Evolutionary conservation across 2,888 invertebrate species (phyloP).

Genomic region (Drosophila longiperda): DNA sequence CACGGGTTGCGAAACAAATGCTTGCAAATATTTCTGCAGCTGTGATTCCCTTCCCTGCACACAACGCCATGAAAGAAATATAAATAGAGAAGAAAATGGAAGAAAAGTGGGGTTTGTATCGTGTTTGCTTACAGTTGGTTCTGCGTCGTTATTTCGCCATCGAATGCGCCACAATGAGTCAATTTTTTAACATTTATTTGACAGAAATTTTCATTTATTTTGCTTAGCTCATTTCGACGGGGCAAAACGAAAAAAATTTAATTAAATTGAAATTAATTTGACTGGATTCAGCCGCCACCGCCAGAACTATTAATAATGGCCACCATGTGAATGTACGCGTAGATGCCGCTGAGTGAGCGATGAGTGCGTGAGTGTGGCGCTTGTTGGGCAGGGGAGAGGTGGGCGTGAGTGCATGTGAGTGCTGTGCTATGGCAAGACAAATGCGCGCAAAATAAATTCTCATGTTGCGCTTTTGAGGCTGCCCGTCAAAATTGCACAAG

Average conservation of each 20-base stretch:
- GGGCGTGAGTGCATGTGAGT: conserved; percentile 46
- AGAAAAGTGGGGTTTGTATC: not conserved
- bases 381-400: not conserved
- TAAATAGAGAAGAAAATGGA: not conserved
- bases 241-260: conserved; percentile 58
- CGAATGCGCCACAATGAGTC: conserved; percentile 74
- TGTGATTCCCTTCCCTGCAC: conserved; percentile 63
- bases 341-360: conserved; percentile 26
- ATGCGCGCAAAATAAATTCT: conserved; percentile 77
- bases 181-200: conserved; percentile 82
- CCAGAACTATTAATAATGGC: conserved; percentile 77
- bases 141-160: conserved; percentile 29
- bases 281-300: conserved; percentile 70
- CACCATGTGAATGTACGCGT: conserved; percentile 36
- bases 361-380: conserved; percentile 16
- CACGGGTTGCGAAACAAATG: conserved; percentile 69
- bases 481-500: conserved; percentile 71
- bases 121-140: conserved; percentile 16
- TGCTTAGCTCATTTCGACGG: conserved; percentile 44
- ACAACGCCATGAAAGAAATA: conserved; percentile 17
- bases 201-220: conserved; percentile 78
- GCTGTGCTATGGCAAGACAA: conserved; percentile 63
- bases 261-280: conserved; percentile 82
- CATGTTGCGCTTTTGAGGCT: conserved; percentile 75
- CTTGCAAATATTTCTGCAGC: conserved; percentile 77